These are phyloP conservation scores for Catharus fuscescens DNA, from an alignment of 2,113 vertebrate genomes.

Conservation along the genomic window DNA sequence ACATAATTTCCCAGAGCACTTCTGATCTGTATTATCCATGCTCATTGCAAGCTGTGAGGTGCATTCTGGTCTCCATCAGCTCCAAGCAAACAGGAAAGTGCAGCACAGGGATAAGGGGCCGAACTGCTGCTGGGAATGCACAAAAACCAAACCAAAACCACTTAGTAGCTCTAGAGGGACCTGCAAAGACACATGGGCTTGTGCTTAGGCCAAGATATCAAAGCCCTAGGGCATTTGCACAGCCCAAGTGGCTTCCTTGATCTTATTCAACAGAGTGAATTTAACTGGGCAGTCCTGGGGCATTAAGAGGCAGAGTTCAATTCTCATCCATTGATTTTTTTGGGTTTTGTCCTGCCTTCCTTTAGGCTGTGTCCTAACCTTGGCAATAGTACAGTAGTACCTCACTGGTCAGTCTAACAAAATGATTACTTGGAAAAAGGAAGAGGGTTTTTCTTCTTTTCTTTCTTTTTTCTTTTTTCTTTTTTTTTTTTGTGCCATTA, in stretches of 20 bases:
- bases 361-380: not conserved
- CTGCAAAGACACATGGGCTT: not conserved
- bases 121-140: not conserved
- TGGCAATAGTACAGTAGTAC: not conserved
- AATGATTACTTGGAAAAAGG: not conserved
- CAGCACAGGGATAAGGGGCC: not conserved
- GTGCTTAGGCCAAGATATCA: not conserved
- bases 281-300: not conserved
- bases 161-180: not conserved
- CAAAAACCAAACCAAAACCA: not conserved
- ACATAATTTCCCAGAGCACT: conserved; percentile 3
- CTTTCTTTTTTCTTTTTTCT: too few relatives aligned
- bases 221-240: not conserved
- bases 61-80: not conserved
- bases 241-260: not conserved
- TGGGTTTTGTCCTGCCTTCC: not conserved
- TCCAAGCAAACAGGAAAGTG: not conserved
- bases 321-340: not conserved
- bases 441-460: too few relatives aligned
- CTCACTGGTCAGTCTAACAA: not conserved
- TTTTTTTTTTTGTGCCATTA: not conserved
- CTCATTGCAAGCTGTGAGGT: not conserved
- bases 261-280: not conserved
- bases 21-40: conserved; percentile 19
- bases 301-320: not conserved